phyloP scores from a whole-genome alignment of 2,888 invertebrate species.

The Tanytarsus gracilentus region DNA sequence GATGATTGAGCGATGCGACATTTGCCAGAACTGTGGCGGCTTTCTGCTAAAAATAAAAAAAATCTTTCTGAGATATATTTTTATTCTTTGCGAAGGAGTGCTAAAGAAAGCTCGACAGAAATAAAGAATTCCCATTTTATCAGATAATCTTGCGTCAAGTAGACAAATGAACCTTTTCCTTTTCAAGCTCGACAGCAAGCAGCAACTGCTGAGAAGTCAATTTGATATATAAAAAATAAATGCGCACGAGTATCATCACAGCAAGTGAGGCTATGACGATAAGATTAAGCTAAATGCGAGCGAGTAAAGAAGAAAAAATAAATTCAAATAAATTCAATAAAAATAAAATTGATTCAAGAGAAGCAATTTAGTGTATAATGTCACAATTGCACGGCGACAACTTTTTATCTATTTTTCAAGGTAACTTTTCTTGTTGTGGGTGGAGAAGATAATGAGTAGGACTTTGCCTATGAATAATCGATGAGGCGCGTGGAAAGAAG shows the following conservation, averaged over 20 bases:
- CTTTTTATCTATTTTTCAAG: not conserved
- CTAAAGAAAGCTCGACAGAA: not conserved
- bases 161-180: constrained; percentile 26
- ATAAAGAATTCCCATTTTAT: not conserved
- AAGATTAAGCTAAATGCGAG: not conserved
- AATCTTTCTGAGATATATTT: not conserved
- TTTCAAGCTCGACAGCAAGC: not conserved
- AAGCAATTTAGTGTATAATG: constrained; percentile 8
- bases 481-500: too few species aligned
- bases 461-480: too few species aligned
- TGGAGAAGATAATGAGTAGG: too few species aligned
- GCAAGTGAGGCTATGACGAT: not conserved
- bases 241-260: not conserved
- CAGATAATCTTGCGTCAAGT: constrained; percentile 15
- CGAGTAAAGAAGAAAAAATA: not conserved
- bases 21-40: too few species aligned
- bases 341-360: constrained; percentile 12
- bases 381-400: not conserved
- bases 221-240: too few species aligned
- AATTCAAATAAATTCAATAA: constrained; percentile 13
- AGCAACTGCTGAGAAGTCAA: not conserved
- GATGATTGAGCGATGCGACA: not conserved
- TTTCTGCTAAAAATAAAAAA: not conserved
- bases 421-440: too few species aligned
- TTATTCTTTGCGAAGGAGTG: too few species aligned